Base-by-base conservation (phyloP, 2,888 invertebrate genomes). In the Spodoptera picta region DNA sequence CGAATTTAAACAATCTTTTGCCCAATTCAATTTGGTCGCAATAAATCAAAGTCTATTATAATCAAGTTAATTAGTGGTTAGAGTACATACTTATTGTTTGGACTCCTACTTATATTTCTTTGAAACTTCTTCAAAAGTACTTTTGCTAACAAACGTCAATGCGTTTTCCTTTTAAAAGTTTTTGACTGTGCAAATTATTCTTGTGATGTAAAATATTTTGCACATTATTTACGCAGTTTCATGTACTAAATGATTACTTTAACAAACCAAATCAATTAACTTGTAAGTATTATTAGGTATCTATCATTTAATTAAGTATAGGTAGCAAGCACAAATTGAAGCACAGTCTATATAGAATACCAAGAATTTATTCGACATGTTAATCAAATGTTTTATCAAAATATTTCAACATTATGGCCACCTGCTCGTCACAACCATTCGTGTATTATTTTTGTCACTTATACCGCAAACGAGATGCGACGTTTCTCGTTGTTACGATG, bases 21-120 rank as follows among this genome's bases (percentile, higher is more conserved):
- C 44, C 50, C 53, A 24, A 63, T 73, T 77, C 69, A 60, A 66
- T 69, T 65, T 64, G 19, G 62, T 55, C 52, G 54, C 47, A 56
- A 70, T 70, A 67, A 70, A 73, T 63, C 59, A 67, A 70, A 55
- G 55, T 50, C 56, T 41, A 57, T 59, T 44, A 54, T 57, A 45
- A 65, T 60, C 44, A 56, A 72, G 45, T 27, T 65, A 69, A 69
- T 65, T 69, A 53, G 43, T 52, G 36, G 12, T 24, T 24, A 41
- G 27, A 27, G 43, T 36, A 42, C 23, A 27, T 12, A 9, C 11
- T 14, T n/a, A 9, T 10, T 14, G 48, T 41, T 36, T 45, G 10
- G 14, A 41, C 11, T 43, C 48, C 49, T 41, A 7, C 10, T 19
- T 31, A 36, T 7, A 43, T 4, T 41, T n/a, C 19, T 36, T 61